phyloP scores from a whole-genome alignment of 2,888 invertebrate genomes.

The Megamerina dolium region DNA sequence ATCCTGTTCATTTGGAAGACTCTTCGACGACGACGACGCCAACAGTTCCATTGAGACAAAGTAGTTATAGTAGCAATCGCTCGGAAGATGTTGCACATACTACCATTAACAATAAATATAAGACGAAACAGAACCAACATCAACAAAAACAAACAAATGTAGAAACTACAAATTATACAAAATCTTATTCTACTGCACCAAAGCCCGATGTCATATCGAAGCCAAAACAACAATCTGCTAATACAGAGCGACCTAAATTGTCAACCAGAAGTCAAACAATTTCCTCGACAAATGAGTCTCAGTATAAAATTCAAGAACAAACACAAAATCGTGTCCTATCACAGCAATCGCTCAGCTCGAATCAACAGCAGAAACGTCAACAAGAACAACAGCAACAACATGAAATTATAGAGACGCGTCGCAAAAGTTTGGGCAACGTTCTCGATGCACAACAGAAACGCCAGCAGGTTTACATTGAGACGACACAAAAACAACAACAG shows the following conservation, averaged over 20 bases:
- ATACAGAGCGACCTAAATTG: background rate
- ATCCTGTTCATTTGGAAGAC: constrained; percentile 30
- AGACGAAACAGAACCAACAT: no score
- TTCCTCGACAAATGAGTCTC: constrained; percentile 1
- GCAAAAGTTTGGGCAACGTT: constrained; percentile 41
- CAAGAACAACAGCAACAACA: constrained; percentile 20
- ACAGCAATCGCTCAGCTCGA: constrained; percentile 24
- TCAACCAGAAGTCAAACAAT: constrained; percentile 8
- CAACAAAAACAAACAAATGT: no score
- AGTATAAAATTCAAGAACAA: no score
- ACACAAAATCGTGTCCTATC: constrained; percentile 18
- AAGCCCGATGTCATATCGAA: constrained; percentile 25
- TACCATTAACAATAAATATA: no score
- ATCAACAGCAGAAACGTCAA: constrained; percentile 21
- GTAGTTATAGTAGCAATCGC: no score
- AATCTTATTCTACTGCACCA: background rate
- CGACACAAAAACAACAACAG: no score
- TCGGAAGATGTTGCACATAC: no score
- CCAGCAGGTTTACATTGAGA: constrained; percentile 10
- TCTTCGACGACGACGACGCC: no score
- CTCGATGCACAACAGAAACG: constrained; percentile 26
- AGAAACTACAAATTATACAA: background rate
- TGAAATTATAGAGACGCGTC: constrained; percentile 29
- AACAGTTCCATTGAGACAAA: no score
- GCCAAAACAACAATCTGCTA: constrained; percentile 8